Conservation (phyloP, 2,888 invertebrate genomes). For the Pandemis heparana region DNA sequence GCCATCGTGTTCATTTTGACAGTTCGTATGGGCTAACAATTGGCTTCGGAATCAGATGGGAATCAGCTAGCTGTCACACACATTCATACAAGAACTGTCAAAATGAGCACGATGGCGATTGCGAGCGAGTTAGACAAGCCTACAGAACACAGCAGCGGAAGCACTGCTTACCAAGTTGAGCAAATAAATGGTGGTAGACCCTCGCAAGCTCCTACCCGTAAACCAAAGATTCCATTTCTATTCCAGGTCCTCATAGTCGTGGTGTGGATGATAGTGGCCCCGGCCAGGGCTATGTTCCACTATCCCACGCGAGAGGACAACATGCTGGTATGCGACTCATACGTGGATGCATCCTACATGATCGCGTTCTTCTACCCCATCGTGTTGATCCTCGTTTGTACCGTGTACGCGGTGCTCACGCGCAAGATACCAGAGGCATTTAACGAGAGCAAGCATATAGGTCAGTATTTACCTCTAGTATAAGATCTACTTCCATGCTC, state of each 20-base stretch:
- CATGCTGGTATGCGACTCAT: slow-evolving; percentile 96
- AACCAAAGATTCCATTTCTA: background rate
- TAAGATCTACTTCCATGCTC: too few species aligned
- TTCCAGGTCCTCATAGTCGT: slow-evolving; percentile 93
- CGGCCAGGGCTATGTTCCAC: slow-evolving; percentile 95
- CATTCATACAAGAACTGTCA: too few species aligned
- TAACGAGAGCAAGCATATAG: slow-evolving; percentile 99
- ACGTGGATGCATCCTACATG: slow-evolving; percentile 97
- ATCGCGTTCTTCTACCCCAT: slow-evolving; percentile 98
- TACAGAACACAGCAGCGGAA: too few species aligned
- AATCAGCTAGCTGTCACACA: too few species aligned
- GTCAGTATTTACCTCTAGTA: slow-evolving; percentile 79
- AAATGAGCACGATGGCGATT: too few species aligned
- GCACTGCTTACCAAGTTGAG: too few species aligned
- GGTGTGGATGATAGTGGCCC: slow-evolving; percentile 96
- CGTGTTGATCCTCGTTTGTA: slow-evolving; percentile 95
- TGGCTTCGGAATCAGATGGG: too few species aligned
- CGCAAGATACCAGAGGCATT: slow-evolving; percentile 99
- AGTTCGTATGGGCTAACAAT: too few species aligned
- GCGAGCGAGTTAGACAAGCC: too few species aligned
- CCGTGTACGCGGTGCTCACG: slow-evolving; percentile 97
- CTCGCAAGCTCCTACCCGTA: too few species aligned
- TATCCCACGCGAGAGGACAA: slow-evolving; percentile 97
- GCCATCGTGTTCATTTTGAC: too few species aligned
- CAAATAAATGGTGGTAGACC: too few species aligned